Evolutionary conservation across 2,113 vertebrate genomes (phyloP), one percentile per base, ranked within the genome.

Genomic region (Uria lomvia): DNA sequence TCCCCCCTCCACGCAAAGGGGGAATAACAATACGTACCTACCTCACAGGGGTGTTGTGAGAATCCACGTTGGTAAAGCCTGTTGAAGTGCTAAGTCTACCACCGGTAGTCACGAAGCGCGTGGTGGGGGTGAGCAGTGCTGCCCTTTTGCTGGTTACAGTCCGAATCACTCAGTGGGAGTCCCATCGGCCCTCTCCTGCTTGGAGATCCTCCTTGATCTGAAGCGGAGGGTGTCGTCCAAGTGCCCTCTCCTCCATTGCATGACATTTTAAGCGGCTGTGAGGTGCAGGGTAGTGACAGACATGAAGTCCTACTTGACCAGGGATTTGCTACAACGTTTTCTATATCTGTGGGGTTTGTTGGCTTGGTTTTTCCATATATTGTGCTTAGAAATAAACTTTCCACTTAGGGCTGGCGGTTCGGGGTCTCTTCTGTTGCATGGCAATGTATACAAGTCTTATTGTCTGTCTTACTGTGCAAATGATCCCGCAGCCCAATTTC

Each of bases 271-370:
- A 97, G 94, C 52, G 5, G 96, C 95, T 94, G 89, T 94, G 92
- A 94, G 93, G 95, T 96, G 97, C 95, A 97, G 95, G 94, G 93
- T 96, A 96, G 95, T 76, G 95, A 97, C 92, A 95, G 84, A 95
- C 87, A 90, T 85, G 81, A 96, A 95, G 95, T 97, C 97, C 97
- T 95, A 97, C 91, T 96, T 95, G 97, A 96, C 95, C 95, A 97
- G 96, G 97, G 97, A 97, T 97, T 97, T 97, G 92, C 94, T 97
- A 97, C 96, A 95, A 97, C 38, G 36, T 97, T 97, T 97, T 97
- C 97, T 97, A 97, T 97, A 95, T 94, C 95, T 76, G 89, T 95
- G 94, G 96, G 96, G 81, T 97, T 97, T 97, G 96, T 97, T 96
- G 96, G 93, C 96, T 97, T 95, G 96, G 70, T 96, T 96, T 97